These are phyloP conservation scores for Chlorops oryzae DNA, from an alignment of 1,140 invertebrate species.

Conservation along the genomic window DNA sequence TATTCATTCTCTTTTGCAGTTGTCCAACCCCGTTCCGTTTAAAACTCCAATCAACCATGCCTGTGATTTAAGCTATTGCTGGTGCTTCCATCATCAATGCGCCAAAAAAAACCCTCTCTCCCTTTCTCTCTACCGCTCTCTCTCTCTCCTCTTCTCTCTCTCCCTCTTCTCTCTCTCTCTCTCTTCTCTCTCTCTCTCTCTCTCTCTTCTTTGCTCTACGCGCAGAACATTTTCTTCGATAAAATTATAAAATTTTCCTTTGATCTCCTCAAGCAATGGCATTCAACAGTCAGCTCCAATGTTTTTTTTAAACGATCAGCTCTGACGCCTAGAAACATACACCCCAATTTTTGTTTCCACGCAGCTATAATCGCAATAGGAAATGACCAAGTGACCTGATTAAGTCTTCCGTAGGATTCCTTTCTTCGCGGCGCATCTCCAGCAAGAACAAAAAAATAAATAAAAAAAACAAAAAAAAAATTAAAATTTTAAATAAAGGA, in stretches of 20 bases:
- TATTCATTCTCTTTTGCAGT: conserved; percentile 46
- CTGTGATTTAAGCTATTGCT: conserved; percentile 55
- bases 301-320: neutral
- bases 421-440: too few species aligned
- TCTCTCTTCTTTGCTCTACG: conserved; percentile 42
- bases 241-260: too few species aligned
- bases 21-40: conserved; percentile 61
- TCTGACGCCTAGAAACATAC: conserved; percentile 12
- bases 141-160: too few species aligned
- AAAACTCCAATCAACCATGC: conserved; percentile 57
- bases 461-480: conserved; percentile 1
- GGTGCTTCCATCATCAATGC: conserved; percentile 33
- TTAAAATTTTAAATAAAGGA: neutral
- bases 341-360: conserved; percentile 22
- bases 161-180: too few species aligned
- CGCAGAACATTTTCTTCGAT: conserved; percentile 30
- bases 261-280: too few species aligned
- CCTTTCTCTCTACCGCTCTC: too few species aligned
- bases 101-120: too few species aligned
- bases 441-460: conserved; percentile 17
- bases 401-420: too few species aligned
- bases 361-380: too few species aligned
- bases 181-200: too few species aligned
- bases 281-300: conserved; percentile 5
- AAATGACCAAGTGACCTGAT: too few species aligned